These are phyloP conservation scores for Lota lota DNA, from an alignment of 2,113 vertebrate species.

Conservation along the genomic window DNA sequence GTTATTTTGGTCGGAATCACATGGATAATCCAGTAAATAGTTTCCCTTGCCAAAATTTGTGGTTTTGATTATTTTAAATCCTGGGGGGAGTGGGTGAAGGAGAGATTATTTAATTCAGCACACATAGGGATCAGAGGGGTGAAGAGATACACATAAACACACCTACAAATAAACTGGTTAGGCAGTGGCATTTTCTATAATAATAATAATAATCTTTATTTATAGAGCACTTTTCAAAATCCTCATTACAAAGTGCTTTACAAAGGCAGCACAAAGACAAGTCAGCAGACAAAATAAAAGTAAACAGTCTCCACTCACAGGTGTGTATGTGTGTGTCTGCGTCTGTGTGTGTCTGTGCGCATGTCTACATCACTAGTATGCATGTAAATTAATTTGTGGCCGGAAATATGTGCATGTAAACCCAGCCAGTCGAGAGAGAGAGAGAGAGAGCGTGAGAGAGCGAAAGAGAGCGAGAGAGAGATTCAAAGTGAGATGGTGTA, in stretches of 20 bases:
- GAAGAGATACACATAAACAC: neutral
- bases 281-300: too few species aligned
- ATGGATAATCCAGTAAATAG: too few species aligned
- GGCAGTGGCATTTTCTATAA: neutral
- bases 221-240: too few species aligned
- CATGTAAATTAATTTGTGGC: too few species aligned
- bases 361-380: slow-evolving; percentile 8
- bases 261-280: too few species aligned
- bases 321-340: neutral
- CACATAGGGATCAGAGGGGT: slow-evolving; percentile 29
- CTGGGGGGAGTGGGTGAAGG: slow-evolving; percentile 1
- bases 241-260: too few species aligned
- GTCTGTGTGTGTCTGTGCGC: neutral
- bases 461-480: slow-evolving; percentile 3
- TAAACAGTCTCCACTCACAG: too few species aligned
- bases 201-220: too few species aligned
- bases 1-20: too few species aligned
- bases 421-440: slow-evolving; percentile 11
- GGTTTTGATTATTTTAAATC: neutral
- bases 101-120: slow-evolving; percentile 18
- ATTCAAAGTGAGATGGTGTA: neutral
- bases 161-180: neutral
- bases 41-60: too few species aligned
- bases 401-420: slow-evolving; percentile 27
- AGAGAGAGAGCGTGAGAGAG: slow-evolving; percentile 12